Conservation (phyloP, 2,113 vertebrate species). For the Malurus alboscapulatus region DNA sequence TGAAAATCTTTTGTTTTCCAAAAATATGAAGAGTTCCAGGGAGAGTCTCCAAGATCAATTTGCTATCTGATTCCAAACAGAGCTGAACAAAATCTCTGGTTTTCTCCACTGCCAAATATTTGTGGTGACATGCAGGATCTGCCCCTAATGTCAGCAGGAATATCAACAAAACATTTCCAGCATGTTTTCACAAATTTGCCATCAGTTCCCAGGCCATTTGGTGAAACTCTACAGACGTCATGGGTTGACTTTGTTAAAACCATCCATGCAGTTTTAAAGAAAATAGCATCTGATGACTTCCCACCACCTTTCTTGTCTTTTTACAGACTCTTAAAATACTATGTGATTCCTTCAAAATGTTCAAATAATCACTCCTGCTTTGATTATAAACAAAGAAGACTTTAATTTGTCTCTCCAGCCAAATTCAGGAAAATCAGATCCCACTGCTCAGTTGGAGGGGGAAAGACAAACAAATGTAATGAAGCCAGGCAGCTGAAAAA, state of each 20-base stretch:
- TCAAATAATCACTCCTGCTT: slow-evolving; percentile 56
- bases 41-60: slow-evolving; percentile 62
- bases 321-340: slow-evolving; percentile 32
- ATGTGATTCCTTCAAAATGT: slow-evolving; percentile 42
- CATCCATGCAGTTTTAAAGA: slow-evolving; percentile 15
- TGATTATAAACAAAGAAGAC: slow-evolving; percentile 68
- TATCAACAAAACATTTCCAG: slow-evolving; percentile 73
- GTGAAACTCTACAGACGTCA: slow-evolving; percentile 54
- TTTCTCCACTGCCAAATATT: slow-evolving; percentile 72
- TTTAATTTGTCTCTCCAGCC: slow-evolving; percentile 53
- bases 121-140: slow-evolving; percentile 74
- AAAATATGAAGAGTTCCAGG: slow-evolving; percentile 64
- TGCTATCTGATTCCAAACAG: slow-evolving; percentile 69
- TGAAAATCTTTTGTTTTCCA: slow-evolving; percentile 70
- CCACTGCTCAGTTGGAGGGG: slow-evolving; percentile 43
- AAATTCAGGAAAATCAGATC: slow-evolving; percentile 65
- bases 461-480: slow-evolving; percentile 62
- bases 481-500: slow-evolving; percentile 33
- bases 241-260: slow-evolving; percentile 48
- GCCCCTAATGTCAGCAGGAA: slow-evolving; percentile 72
- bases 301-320: slow-evolving; percentile 42
- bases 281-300: slow-evolving; percentile 32
- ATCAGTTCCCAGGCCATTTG: slow-evolving; percentile 68
- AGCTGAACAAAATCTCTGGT: slow-evolving; percentile 62
- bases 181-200: slow-evolving; percentile 71